phyloP scores from a whole-genome alignment of 2,888 invertebrate genomes.

The Zonitis immaculata region DNA sequence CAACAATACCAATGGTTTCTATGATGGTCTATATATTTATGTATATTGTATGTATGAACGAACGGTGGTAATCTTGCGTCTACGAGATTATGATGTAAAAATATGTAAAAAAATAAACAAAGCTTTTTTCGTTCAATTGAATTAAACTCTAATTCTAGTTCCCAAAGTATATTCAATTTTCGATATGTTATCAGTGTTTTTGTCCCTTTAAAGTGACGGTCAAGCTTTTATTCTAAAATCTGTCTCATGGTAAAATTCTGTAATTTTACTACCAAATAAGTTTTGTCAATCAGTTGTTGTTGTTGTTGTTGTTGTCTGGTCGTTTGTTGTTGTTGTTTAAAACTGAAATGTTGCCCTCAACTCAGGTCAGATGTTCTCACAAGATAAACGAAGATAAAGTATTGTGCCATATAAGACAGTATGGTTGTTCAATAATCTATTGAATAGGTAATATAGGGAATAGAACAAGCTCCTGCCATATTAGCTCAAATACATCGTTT shows the following conservation, averaged over 20 bases:
- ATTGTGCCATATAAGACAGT: slow-evolving; percentile 13
- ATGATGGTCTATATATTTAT: background rate
- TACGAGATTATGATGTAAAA: slow-evolving; percentile 24
- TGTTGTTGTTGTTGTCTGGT: slow-evolving; percentile 4
- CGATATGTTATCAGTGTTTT: background rate
- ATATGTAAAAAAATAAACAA: slow-evolving; percentile 23
- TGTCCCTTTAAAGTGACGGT: background rate
- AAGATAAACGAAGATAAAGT: slow-evolving; percentile 20
- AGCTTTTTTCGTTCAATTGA: background rate
- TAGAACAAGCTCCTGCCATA: slow-evolving; percentile 28
- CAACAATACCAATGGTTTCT: background rate
- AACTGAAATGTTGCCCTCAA: slow-evolving; percentile 7
- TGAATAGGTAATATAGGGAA: slow-evolving; percentile 28
- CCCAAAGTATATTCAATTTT: background rate
- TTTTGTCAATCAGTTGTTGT: slow-evolving; percentile 18
- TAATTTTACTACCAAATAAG: slow-evolving; percentile 22
- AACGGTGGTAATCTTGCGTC: slow-evolving; percentile 22
- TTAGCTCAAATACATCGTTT: slow-evolving; percentile 36
- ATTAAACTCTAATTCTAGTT: background rate
- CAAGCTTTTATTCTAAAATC: background rate
- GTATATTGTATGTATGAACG: too few relatives aligned
- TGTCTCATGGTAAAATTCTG: slow-evolving; percentile 7
- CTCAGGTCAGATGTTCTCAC: slow-evolving; percentile 21
- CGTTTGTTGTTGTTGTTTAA: slow-evolving; percentile 3
- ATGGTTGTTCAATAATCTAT: slow-evolving; percentile 15